Evolutionary conservation across 92 coral and sea anemone species (phyloP), one percentile per base, ranked within the genome.

Genomic region (Zoanthus sociatus): DNA sequence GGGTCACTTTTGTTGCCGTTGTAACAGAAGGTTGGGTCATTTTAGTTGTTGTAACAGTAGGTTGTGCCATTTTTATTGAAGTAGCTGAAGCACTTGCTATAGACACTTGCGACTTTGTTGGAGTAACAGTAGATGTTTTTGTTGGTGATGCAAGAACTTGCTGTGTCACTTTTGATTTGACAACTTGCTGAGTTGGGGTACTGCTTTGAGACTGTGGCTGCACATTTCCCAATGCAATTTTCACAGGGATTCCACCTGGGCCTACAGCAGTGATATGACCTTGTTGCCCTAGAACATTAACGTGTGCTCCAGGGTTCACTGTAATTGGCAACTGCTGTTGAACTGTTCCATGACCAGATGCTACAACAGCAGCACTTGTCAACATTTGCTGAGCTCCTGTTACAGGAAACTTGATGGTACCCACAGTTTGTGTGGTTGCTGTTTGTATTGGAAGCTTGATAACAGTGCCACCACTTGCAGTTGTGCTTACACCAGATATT

Each of bases 231-330:
- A 94, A 78, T 45, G 96, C 93, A 33, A 93, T 78, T 78, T 95
- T 95, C 58, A 94, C 92, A 66, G 97, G 97, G 33, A 95, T 93
- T 46, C 98, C 96, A 46, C 98, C 98, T 5, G 95, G 96, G 17
- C 98, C 98, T 26, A 95, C 89, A 10, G 98, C 96, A 68, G 98
- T 95, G 15, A 95, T 63, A 83, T 95, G 98, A 33, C 96, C 94
- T 83, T 94, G 93, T 12, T 92, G 94, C 32, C 96, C 94, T 37
- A 92, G 90, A 10, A 95, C 94, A 84, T 95, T 95, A n/a, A 95
- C 88, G 83, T 95, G 98, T 33, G 94, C 90, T 33, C 98, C 98
- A 7, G 96, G 93, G 45, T 93, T 94, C 66, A 93, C 86, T 5
- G 94, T 89, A 20, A 93, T 88, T 13, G 98, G 98, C 26, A 95